Evolutionary conservation across 2,888 invertebrate genomes (phyloP).

Genomic region (Flabesymbios commensalis): DNA sequence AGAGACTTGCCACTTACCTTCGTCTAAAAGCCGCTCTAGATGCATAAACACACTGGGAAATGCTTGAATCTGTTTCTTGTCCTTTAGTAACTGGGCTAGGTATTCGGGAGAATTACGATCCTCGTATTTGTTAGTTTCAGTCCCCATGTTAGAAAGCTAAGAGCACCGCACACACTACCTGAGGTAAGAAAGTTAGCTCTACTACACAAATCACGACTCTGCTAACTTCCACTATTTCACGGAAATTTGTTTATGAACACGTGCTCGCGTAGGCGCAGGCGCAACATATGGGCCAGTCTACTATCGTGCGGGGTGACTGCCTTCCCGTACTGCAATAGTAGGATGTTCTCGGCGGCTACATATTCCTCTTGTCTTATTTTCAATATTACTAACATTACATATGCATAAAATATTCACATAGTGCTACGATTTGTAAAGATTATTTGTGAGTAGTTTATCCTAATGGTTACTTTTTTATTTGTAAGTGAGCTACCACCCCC

Average conservation of each 20-base stretch:
- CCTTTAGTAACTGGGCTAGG: constrained; percentile 99
- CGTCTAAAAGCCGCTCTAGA: constrained; percentile 97
- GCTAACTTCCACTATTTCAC: neutral
- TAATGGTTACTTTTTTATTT: too few relatives aligned
- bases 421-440: too few relatives aligned
- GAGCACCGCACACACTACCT: neutral
- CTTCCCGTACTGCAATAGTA: too few relatives aligned
- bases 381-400: too few relatives aligned
- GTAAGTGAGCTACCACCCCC: too few relatives aligned
- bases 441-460: too few relatives aligned
- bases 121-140: neutral
- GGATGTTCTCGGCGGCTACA: too few relatives aligned
- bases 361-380: too few relatives aligned
- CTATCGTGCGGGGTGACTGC: too few relatives aligned
- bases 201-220: neutral
- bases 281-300: neutral
- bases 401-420: too few relatives aligned
- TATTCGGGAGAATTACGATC: constrained; percentile 69
- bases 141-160: neutral
- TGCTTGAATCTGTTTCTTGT: constrained; percentile 99
- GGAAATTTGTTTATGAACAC: neutral
- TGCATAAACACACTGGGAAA: constrained; percentile 99
- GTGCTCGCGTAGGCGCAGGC: neutral
- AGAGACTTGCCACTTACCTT: constrained; percentile 81
- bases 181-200: neutral